Evolutionary conservation across 2,888 invertebrate species (phyloP), one percentile per base, ranked within the genome.

Genomic region (Rapana venosa): DNA sequence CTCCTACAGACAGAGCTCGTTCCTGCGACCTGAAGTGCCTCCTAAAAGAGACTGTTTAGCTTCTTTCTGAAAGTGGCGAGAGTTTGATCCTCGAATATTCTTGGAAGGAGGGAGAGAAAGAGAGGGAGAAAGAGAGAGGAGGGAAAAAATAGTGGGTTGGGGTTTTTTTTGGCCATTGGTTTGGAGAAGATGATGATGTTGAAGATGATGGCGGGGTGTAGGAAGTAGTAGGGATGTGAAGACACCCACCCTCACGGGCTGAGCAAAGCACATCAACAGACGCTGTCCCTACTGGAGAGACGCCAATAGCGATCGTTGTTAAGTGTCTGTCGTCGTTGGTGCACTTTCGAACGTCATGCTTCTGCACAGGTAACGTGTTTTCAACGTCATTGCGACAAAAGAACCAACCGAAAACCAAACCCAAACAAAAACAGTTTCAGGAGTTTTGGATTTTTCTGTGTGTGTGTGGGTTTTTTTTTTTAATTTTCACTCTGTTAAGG

Each of bases 201-300:
- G 22, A 17, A 35, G 79, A 79, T 79, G 79, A 5, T 17, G n/a
- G 74, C 8, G 70, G 30, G n/a, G 61, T 61, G 20, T 85, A 20
- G 20, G n/a, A 66, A 66, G 13, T 26, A 22, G 17, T 66, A 26
- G 26, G 6, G 6, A 2, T 47, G 47, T 47, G 47, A 47, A 2
- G 47, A 47, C 47, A 47, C 47, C 47, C 47, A 47, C 47, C 47
- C 47, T 8, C 47, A 47, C 47, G 4, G 47, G 8, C 4, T 47
- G 47, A 47, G 30, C 5, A 32, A 32, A 83, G 81, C 36, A 26
- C 81, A 47, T 47, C 5, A 30, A 26, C 81, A 83, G 81, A 83
- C 47, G 81, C 81, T 83, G 47, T 83, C 81, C 81, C 22, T 83
- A 36, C 22, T 83, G 81, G 81, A 83, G 81, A 83, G 5, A 36